Conservation (phyloP, 2,113 vertebrate species). For the Alethe diademata region DNA sequence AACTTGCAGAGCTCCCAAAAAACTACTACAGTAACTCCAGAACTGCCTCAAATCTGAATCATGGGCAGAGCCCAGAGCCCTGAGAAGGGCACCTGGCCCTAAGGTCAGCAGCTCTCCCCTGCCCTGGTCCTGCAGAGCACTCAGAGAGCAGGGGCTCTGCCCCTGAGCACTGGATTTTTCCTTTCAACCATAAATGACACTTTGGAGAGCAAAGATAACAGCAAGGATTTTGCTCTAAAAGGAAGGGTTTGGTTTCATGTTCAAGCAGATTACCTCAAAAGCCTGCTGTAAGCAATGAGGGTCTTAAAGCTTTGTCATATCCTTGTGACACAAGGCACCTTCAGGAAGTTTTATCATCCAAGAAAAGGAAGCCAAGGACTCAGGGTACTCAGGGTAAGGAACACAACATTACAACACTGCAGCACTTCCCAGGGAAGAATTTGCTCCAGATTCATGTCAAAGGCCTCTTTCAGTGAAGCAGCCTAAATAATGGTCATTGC, state of each 20-base stretch:
- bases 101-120: not conserved
- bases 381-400: not conserved
- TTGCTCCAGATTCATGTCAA: not conserved
- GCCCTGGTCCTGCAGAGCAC: not conserved
- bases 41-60: not conserved
- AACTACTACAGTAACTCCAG: not conserved
- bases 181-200: not conserved
- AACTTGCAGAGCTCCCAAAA: not conserved
- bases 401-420: not conserved
- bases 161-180: not conserved
- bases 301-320: not conserved
- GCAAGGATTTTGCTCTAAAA: not conserved
- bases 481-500: not conserved
- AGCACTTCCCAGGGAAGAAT: not conserved
- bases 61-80: not conserved
- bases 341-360: not conserved
- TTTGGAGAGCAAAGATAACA: not conserved
- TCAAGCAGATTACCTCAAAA: not conserved
- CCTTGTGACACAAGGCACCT: not conserved
- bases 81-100: not conserved
- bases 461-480: not conserved
- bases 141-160: not conserved
- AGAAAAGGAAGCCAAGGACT: not conserved
- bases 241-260: not conserved
- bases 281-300: not conserved